A percentile compares a stretch with the other conserved stretches of the same genome.
Evolutionary conservation across 2,113 vertebrate genomes (phyloP).

Genomic region (Phrynosoma blainvillii): DNA sequence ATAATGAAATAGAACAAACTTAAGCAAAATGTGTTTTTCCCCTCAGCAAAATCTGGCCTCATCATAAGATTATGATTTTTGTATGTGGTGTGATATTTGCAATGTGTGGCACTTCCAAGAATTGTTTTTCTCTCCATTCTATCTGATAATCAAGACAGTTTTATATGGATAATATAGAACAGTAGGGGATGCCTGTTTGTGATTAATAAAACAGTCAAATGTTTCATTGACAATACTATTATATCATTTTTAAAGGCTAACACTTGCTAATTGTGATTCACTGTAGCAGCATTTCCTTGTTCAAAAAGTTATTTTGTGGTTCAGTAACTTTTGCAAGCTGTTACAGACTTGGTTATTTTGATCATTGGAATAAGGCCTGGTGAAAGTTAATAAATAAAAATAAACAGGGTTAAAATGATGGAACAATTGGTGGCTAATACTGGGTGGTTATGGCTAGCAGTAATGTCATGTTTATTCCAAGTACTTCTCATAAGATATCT

Average conservation of each 20-base stretch:
- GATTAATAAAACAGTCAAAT: neutral
- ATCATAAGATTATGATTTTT: constrained; percentile 45
- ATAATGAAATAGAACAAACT: constrained; percentile 32
- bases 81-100: constrained; percentile 34
- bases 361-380: neutral
- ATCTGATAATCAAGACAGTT: constrained; percentile 52
- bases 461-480: neutral
- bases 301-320: neutral
- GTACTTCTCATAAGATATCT: no score
- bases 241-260: neutral
- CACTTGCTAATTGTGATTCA: neutral
- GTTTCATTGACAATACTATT: neutral
- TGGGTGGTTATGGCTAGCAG: neutral
- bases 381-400: constrained; percentile 1
- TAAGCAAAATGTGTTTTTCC: constrained; percentile 30
- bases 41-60: constrained; percentile 40
- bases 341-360: neutral
- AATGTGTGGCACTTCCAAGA: constrained; percentile 36
- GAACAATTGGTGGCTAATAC: neutral
- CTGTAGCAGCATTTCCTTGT: neutral
- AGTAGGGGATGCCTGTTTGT: constrained; percentile 8
- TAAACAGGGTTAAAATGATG: neutral
- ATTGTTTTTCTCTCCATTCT: constrained; percentile 29
- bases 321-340: neutral
- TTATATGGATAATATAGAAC: constrained; percentile 21